Conservation (phyloP, 2,888 invertebrate genomes). For the Drosophila niveifrons region DNA sequence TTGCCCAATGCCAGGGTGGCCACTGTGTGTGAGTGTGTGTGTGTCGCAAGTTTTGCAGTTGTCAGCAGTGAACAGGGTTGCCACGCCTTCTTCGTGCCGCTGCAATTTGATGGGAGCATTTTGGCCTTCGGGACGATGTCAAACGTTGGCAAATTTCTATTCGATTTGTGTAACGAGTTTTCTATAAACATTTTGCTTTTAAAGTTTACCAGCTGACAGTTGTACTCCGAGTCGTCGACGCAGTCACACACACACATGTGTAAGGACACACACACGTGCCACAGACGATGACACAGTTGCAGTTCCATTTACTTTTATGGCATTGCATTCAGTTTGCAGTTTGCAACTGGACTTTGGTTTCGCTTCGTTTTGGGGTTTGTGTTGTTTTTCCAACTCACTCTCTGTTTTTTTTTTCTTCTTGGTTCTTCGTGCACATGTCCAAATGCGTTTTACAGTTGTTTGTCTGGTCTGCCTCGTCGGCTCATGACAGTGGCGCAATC, state of each 20-base stretch:
- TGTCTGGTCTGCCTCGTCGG: conserved; percentile 54
- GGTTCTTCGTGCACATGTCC: conserved; percentile 60
- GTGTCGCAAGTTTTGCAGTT: conserved; percentile 9
- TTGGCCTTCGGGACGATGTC: conserved; percentile 51
- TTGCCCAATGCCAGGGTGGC: conserved; percentile 37
- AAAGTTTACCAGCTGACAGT: conserved; percentile 73
- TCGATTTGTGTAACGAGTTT: conserved; percentile 81
- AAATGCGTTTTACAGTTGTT: conserved; percentile 79
- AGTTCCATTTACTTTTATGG: conserved; percentile 78
- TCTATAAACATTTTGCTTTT: conserved; percentile 79
- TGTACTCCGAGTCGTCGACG: conserved; percentile 21
- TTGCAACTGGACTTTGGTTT: conserved; percentile 39
- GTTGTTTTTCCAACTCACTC: too few relatives aligned
- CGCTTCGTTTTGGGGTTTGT: not conserved
- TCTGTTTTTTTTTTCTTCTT: conserved; percentile 19
- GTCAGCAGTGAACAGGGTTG: conserved; percentile 2
- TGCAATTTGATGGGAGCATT: conserved; percentile 8
- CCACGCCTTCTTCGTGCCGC: conserved; percentile 32
- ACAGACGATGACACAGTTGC: conserved; percentile 12
- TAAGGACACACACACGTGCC: conserved; percentile 10
- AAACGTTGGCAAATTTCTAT: conserved; percentile 71
- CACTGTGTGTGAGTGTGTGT: conserved; percentile 3
- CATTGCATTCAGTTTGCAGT: conserved; percentile 50
- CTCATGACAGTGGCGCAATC: conserved; percentile 69
- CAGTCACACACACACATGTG: conserved; percentile 8